Percentiles rank a stretch among this genome's conserved stretches.
Conservation (phyloP, 2,888 invertebrate genomes). For the Itoplectis maculator region DNA sequence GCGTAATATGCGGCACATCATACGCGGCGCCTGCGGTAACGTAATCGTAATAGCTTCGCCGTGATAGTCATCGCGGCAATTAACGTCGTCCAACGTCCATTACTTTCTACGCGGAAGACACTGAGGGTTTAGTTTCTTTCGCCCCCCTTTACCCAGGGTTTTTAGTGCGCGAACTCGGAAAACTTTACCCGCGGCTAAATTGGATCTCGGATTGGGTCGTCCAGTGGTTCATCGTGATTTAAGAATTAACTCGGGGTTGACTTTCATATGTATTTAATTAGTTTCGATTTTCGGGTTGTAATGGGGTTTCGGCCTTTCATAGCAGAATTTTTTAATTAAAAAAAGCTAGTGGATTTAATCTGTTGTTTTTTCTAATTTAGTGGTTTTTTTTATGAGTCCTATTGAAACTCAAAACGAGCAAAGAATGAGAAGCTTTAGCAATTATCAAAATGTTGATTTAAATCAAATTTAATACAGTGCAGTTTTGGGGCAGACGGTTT, state of each 20-base stretch:
- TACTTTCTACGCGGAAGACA: conserved; percentile 78
- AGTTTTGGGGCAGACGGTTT: no score
- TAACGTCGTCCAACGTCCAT: conserved; percentile 58
- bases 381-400: no score
- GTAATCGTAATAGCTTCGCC: conserved; percentile 58
- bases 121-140: conserved; percentile 16
- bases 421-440: no score
- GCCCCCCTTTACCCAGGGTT: not conserved
- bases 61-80: conserved; percentile 54
- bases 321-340: not conserved
- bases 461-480: no score
- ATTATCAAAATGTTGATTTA: no score
- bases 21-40: no score
- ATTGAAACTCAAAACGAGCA: no score
- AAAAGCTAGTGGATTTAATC: no score
- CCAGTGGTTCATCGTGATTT: not conserved
- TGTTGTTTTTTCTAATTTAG: no score
- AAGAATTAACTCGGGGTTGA: not conserved
- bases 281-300: no score
- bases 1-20: no score
- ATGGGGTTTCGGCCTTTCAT: not conserved
- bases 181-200: not conserved
- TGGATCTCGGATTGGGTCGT: not conserved
- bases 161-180: not conserved
- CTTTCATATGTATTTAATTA: no score